Evolutionary conservation across 2,888 invertebrate genomes (phyloP).

Genomic region (Hemithea aestivaria): DNA sequence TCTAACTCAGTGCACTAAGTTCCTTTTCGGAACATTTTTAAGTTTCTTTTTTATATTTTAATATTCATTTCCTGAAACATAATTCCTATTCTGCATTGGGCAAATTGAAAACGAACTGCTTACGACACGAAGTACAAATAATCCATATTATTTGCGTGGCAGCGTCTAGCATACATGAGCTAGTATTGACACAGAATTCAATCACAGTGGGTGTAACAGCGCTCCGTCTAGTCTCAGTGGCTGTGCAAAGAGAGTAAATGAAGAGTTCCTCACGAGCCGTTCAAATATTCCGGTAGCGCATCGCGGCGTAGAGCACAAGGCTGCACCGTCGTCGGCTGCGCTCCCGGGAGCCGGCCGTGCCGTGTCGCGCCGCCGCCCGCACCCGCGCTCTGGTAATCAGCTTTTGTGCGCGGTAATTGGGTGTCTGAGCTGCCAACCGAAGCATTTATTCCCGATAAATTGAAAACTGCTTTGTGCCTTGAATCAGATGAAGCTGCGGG

Average conservation of each 20-base stretch:
- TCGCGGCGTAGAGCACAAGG: conserved; percentile 22
- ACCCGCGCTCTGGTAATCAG: conserved; percentile 71
- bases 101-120: too few species aligned
- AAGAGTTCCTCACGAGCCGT: conserved; percentile 64
- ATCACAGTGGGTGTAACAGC: conserved; percentile 44
- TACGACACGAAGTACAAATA: too few species aligned
- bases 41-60: too few species aligned
- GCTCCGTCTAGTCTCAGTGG: conserved; percentile 42
- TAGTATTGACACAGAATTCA: conserved; percentile 46
- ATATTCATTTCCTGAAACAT: too few species aligned
- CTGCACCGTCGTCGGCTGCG: conserved; percentile 22
- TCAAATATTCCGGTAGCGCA: conserved; percentile 61
- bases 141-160: too few species aligned
- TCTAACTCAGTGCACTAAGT: too few species aligned
- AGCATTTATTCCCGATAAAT: conserved; percentile 78
- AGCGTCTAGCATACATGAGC: conserved; percentile 6
- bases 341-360: conserved; percentile 31
- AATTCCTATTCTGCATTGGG: too few species aligned
- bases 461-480: conserved; percentile 74
- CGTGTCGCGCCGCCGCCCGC: conserved; percentile 43
- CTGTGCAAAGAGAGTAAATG: conserved; percentile 59
- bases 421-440: conserved; percentile 77
- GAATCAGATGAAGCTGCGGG: conserved; percentile 63
- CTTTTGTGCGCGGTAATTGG: conserved; percentile 78
- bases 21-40: too few species aligned